A percentile compares a stretch with the other conserved stretches of the same genome.
Evolutionary conservation across 2,113 vertebrate species (phyloP).

Genomic region (Cervus canadensis): DNA sequence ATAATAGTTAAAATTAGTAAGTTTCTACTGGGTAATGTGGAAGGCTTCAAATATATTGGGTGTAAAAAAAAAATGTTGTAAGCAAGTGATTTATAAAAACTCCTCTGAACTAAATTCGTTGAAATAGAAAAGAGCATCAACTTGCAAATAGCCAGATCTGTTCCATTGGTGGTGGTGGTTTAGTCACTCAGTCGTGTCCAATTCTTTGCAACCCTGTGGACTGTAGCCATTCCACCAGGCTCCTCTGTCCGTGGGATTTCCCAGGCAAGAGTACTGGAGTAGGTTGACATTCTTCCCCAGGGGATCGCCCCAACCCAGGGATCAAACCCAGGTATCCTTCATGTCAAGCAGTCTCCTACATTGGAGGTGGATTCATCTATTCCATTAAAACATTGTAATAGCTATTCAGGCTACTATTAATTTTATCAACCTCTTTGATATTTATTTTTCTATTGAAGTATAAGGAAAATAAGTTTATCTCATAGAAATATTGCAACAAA

Average conservation of each 20-base stretch:
- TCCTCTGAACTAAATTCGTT: background rate
- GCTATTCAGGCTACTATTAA: background rate
- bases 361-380: background rate
- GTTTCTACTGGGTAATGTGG: background rate
- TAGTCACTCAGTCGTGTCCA: background rate
- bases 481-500: background rate
- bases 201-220: background rate
- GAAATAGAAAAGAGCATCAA: background rate
- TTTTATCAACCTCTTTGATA: background rate
- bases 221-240: background rate
- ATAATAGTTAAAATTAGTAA: background rate
- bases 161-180: background rate
- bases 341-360: background rate
- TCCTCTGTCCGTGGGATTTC: background rate
- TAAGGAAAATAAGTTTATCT: background rate
- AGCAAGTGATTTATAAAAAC: background rate
- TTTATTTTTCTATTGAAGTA: background rate
- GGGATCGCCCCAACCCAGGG: rapidly evolving
- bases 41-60: background rate
- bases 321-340: background rate
- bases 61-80: background rate
- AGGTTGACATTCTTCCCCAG: background rate
- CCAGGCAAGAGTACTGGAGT: background rate
- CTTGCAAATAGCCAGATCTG: background rate
- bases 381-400: background rate